Percentiles rank a stretch among this genome's conserved stretches.
Conservation (phyloP, 2,113 vertebrate genomes). For the Vombatus ursinus region DNA sequence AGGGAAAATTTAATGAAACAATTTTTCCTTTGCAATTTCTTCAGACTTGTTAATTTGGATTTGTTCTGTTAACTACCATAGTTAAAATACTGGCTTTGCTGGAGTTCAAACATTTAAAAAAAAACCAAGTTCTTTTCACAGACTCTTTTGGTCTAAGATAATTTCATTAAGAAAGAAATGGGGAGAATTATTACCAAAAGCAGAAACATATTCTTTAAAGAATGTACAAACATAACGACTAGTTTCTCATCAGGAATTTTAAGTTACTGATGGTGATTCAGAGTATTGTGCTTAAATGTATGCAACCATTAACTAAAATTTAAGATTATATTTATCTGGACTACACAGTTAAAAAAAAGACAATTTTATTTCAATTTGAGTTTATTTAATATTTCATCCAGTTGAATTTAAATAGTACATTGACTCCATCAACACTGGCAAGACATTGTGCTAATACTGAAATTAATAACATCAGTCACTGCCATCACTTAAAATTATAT, state of each 20-base stretch:
- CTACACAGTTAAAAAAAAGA: slow-evolving; percentile 42
- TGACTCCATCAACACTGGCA: slow-evolving; percentile 74
- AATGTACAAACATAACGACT: background rate
- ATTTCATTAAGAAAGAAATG: background rate
- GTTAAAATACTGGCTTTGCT: background rate
- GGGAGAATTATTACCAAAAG: background rate
- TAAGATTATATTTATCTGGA: background rate
- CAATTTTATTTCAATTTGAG: slow-evolving; percentile 71
- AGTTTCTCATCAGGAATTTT: background rate
- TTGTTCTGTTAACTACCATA: background rate
- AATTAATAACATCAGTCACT: slow-evolving; percentile 61
- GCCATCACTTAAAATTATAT: slow-evolving; percentile 25
- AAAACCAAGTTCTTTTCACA: background rate
- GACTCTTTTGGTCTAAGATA: accelerated
- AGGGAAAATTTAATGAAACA: background rate
- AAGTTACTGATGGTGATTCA: background rate
- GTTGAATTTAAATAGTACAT: slow-evolving; percentile 83
- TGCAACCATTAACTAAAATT: background rate
- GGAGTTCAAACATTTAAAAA: background rate
- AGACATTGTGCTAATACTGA: slow-evolving; percentile 75
- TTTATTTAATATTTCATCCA: slow-evolving; percentile 85
- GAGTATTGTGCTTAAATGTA: background rate
- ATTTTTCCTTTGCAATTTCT: background rate
- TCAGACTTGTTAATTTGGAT: background rate
- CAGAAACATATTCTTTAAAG: background rate